These are phyloP conservation scores for Drosophila albomicans DNA, from an alignment of 1,140 invertebrate genomes.

Conservation along the genomic window DNA sequence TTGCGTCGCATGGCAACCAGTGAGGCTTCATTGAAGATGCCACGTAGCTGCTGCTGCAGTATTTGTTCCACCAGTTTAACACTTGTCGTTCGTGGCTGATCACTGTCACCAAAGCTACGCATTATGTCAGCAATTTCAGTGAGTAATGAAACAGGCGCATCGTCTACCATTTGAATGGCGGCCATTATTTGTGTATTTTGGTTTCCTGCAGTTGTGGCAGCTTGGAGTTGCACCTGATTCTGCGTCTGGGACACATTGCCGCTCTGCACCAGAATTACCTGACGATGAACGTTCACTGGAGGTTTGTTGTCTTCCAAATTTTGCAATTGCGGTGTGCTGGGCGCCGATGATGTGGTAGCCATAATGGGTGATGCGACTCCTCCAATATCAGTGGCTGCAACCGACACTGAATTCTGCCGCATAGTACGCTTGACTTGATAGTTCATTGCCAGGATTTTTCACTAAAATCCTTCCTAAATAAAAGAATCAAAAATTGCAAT, in stretches of 20 bases:
- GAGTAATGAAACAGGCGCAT: constrained; percentile 71
- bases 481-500: background rate
- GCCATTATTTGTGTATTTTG: constrained; percentile 14
- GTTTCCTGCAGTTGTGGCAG: background rate
- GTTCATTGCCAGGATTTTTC: constrained; percentile 46
- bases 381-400: constrained; percentile 47
- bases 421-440: constrained; percentile 70
- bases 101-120: constrained; percentile 82
- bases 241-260: constrained; percentile 48
- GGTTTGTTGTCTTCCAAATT: constrained; percentile 61
- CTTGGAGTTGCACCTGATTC: constrained; percentile 34
- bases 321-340: constrained; percentile 62
- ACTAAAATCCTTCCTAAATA: constrained; percentile 1
- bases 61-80: constrained; percentile 83
- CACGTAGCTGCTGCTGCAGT: constrained; percentile 80
- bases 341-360: constrained; percentile 49
- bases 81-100: constrained; percentile 71
- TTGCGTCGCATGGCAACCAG: constrained; percentile 79
- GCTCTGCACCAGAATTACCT: constrained; percentile 65
- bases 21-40: constrained; percentile 81
- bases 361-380: constrained; percentile 54
- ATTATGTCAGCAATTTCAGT: constrained; percentile 84
- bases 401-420: constrained; percentile 67
- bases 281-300: constrained; percentile 65
- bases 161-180: constrained; percentile 48